Percentiles rank a stretch among this genome's conserved stretches.
These are phyloP conservation scores for Elysia chlorotica DNA, from an alignment of 1,140 invertebrate genomes.

Conservation along the genomic window DNA sequence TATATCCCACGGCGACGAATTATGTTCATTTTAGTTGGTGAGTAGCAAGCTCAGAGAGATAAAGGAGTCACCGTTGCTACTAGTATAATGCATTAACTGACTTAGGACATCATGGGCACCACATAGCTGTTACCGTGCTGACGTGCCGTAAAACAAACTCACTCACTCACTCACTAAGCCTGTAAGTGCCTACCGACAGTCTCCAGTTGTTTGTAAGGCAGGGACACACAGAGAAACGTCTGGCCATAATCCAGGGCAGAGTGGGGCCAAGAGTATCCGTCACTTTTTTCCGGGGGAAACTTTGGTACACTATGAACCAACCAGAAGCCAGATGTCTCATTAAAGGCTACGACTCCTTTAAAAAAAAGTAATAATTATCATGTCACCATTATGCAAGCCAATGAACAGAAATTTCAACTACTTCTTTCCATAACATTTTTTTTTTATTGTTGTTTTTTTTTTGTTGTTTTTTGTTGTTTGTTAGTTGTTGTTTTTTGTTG, in stretches of 20 bases:
- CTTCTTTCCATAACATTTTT: too few species aligned
- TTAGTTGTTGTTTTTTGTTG: too few species aligned
- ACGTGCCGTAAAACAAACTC: background rate
- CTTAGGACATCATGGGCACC: too few species aligned
- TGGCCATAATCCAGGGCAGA: conserved; percentile 80
- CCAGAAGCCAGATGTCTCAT: conserved; percentile 80
- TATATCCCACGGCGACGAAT: too few species aligned
- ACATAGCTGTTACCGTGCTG: too few species aligned
- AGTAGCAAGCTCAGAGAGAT: too few species aligned
- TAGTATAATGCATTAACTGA: background rate
- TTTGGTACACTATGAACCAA: conserved; percentile 88
- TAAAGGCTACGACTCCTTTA: conserved; percentile 73
- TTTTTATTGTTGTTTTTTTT: too few species aligned
- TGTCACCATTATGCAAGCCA: too few species aligned
- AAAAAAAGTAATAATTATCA: conserved; percentile 9
- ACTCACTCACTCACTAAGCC: background rate
- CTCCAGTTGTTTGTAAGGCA: conserved; percentile 16
- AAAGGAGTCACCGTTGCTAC: too few species aligned
- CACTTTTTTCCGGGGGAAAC: conserved; percentile 70
- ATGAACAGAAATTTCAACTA: too few species aligned
- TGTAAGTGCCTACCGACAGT: conserved; percentile 21
- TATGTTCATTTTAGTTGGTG: too few species aligned
- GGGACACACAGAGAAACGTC: conserved; percentile 80
- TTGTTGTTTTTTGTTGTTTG: too few species aligned
- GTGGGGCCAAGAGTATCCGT: conserved; percentile 74